Conservation (phyloP, 1,140 invertebrate genomes). For the Drosophila subpulchrella region DNA sequence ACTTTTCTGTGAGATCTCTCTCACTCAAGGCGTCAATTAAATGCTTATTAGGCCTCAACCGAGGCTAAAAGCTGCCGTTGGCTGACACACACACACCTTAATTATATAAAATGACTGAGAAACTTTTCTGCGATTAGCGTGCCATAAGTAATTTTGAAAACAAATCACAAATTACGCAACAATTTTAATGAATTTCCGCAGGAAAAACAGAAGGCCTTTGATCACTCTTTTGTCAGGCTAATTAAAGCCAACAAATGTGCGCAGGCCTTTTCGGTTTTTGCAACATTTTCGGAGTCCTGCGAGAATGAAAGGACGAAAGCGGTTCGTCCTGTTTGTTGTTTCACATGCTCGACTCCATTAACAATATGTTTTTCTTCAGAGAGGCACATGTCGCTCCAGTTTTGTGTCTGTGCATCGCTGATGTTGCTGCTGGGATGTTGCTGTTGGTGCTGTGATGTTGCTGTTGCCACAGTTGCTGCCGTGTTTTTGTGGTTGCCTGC, state of each 20-base stretch:
- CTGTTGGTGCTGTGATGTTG: conserved; percentile 5
- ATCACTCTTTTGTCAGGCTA: conserved; percentile 6
- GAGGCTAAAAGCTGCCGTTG: conserved; percentile 5
- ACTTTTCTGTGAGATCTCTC: conserved; percentile 40
- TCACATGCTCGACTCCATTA: conserved; percentile 81
- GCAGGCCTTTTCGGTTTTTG: conserved; percentile 6
- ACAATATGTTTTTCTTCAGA: conserved; percentile 75
- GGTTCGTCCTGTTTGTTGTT: conserved; percentile 68
- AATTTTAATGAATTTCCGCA: conserved; percentile 29
- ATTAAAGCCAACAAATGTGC: conserved; percentile 31
- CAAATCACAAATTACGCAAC: conserved; percentile 15
- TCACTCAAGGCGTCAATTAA: conserved; percentile 51
- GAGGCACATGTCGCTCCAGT: conserved; percentile 46
- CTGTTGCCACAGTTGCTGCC: conserved; percentile 15
- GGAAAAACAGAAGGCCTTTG: not conserved
- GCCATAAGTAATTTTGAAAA: conserved; percentile 6
- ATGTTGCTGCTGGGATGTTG: conserved; percentile 5
- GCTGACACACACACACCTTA: conserved; percentile 6
- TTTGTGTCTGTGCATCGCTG: conserved; percentile 16
- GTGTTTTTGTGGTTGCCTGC: conserved; percentile 53
- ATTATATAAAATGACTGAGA: not conserved
- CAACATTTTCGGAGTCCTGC: conserved; percentile 3
- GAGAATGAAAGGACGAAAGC: conserved; percentile 4
- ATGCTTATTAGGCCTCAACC: conserved; percentile 59
- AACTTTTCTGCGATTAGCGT: conserved; percentile 23